Evolutionary conservation across 2,888 invertebrate genomes (phyloP), one percentile per base, ranked within the genome.

Genomic region (Rhodophaea formosa): DNA sequence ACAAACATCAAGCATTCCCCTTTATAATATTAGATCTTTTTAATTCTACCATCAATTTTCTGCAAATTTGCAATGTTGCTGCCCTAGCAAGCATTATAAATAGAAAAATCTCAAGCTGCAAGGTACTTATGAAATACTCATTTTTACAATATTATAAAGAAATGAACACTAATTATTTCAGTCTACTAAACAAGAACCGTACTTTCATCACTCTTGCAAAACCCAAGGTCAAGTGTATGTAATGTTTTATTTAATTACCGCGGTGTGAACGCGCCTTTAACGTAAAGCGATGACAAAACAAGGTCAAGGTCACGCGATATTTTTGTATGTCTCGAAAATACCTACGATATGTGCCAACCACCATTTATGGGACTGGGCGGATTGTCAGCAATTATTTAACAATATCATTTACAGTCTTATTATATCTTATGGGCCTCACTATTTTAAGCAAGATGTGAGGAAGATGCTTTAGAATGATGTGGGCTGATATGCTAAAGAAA

Each of bases 181-280:
- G 46, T 23, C 46, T 46, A 14, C 49, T 51, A 17, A 51, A 39
- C 39, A 51, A 39, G 16, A 35, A 15, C 7, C 30, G 10, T 15
- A 53, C 49, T 64, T 62, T 58, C 59, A 55, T 57, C 53, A 64
- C 16, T 43, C n/a, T 58, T 61, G 58, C 58, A 49, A 55, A 59
- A 62, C 23, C 8, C 54, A 62, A 62, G 62, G 64, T 64, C 61
- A 64, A 59, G 61, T 58, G 51, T 60, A 59, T 46, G 52, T 57
- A 51, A 51, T 16, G 6, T 51, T 51, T 51, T 30, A 39, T 51
- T 51, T 51, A 51, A 51, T 51, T 58, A 42, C 58, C 35, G 52
- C 29, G 23, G 12, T 16, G 47, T 8, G 35, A 51, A 51, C 14
- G 8, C 49, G 49, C 49, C 32, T 51, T 30, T 16, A 47, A 35